Evolutionary conservation across 2,888 invertebrate genomes (phyloP).

Genomic region (Ennomos erosarius): DNA sequence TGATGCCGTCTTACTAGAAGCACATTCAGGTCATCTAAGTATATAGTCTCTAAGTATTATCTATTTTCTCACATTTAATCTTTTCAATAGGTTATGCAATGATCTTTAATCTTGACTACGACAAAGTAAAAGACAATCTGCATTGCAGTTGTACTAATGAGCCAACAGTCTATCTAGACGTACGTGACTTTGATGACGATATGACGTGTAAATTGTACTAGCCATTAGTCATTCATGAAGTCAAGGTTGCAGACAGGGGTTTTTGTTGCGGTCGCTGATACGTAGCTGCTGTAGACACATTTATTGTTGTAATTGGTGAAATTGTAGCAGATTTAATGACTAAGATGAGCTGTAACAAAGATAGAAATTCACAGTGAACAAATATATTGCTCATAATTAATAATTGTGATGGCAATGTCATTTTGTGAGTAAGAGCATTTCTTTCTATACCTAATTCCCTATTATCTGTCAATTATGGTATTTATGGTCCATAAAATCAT

Average conservation of each 20-base stretch:
- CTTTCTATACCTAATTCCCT: too few species aligned
- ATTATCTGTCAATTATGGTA: too few species aligned
- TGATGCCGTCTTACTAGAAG: too few species aligned
- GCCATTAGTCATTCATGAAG: slow-evolving; percentile 29
- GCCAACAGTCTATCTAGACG: slow-evolving; percentile 35
- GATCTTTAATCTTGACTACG: not conserved
- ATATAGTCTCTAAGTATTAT: too few species aligned
- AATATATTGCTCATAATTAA: too few species aligned
- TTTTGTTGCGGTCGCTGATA: slow-evolving; percentile 8
- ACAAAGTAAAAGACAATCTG: not conserved
- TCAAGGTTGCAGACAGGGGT: slow-evolving; percentile 10
- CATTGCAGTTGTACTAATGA: slow-evolving; percentile 9
- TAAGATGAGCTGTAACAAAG: too few species aligned
- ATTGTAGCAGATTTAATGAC: not conserved
- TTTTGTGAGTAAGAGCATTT: too few species aligned
- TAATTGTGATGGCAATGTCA: too few species aligned
- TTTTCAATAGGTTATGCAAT: not conserved
- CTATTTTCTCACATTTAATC: too few species aligned
- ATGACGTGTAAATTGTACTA: slow-evolving; percentile 6
- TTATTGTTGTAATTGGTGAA: not conserved
- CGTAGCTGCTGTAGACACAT: not conserved
- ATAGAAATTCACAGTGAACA: too few species aligned
- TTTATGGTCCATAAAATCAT: too few species aligned
- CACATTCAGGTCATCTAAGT: too few species aligned
- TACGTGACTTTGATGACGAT: slow-evolving; percentile 24